Percentiles rank a stretch among this genome's conserved stretches.
These are phyloP conservation scores for Phrynocephalus vlangalii DNA, from an alignment of 2,797 vertebrate species.

Conservation along the genomic window DNA sequence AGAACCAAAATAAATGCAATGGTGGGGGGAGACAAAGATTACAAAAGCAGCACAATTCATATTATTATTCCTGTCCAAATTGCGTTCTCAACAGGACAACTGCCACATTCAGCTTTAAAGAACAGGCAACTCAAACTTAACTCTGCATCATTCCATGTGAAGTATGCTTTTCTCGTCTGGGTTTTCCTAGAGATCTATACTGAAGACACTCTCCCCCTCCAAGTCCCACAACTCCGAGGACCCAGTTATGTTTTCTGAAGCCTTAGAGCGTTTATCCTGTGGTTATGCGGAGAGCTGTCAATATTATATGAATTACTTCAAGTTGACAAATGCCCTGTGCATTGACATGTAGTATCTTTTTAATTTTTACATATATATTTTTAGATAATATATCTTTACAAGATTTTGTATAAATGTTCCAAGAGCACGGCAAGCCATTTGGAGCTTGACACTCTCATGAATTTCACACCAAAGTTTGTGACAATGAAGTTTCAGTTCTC, in stretches of 20 bases:
- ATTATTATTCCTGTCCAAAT: slow-evolving; percentile 62
- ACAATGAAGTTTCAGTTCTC: background rate
- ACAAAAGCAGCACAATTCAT: slow-evolving; percentile 64
- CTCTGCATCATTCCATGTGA: slow-evolving; percentile 37
- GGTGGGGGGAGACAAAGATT: slow-evolving; percentile 58
- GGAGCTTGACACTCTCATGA: slow-evolving; percentile 47
- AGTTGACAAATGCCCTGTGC: slow-evolving; percentile 56
- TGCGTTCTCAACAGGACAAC: slow-evolving; percentile 32
- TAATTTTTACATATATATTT: slow-evolving; percentile 32
- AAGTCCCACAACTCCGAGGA: background rate
- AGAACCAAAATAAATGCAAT: slow-evolving; percentile 75
- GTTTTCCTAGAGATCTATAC: slow-evolving; percentile 28
- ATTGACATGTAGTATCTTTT: slow-evolving; percentile 63
- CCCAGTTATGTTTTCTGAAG: slow-evolving; percentile 44
- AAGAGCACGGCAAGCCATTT: slow-evolving; percentile 57
- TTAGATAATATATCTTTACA: slow-evolving; percentile 55
- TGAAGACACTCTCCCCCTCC: slow-evolving; percentile 23
- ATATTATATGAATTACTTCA: slow-evolving; percentile 66
- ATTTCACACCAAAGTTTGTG: background rate
- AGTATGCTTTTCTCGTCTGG: slow-evolving; percentile 43
- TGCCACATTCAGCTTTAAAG: slow-evolving; percentile 36
- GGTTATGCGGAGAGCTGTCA: slow-evolving; percentile 64
- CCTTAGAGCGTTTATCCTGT: slow-evolving; percentile 47
- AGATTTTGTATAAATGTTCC: slow-evolving; percentile 65
- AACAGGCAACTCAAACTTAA: slow-evolving; percentile 40